These are phyloP conservation scores for Platichthys stellatus DNA, from an alignment of 2,113 vertebrate species.

Conservation along the genomic window DNA sequence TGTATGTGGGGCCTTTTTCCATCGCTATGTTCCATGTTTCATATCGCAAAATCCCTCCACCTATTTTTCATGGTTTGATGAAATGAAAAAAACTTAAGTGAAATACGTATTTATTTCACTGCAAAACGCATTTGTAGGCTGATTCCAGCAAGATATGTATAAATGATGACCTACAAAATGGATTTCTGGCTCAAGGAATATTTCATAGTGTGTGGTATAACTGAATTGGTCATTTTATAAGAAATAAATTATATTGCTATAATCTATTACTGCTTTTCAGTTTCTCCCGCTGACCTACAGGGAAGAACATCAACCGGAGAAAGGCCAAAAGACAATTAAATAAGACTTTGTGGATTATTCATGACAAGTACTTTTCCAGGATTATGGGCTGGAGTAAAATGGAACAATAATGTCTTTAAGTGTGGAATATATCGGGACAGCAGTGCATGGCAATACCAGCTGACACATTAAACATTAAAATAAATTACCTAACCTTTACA, in stretches of 20 bases:
- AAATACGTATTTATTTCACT: conserved; percentile 53
- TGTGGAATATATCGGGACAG: conserved; percentile 77
- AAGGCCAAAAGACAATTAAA: conserved; percentile 65
- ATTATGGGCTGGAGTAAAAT: conserved; percentile 76
- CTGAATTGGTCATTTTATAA: conserved; percentile 22
- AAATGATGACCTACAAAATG: conserved; percentile 43
- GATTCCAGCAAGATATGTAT: conserved; percentile 41
- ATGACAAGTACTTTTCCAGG: conserved; percentile 75
- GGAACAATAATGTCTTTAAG: conserved; percentile 80
- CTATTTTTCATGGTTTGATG: conserved; percentile 60
- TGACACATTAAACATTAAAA: conserved; percentile 88
- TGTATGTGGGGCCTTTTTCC: conserved; percentile 68
- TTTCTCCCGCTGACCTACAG: conserved; percentile 19
- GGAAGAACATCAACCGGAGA: conserved; percentile 20
- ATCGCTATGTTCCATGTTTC: conserved; percentile 46
- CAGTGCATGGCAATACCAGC: conserved; percentile 74
- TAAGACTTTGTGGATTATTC: conserved; percentile 76
- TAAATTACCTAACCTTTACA: conserved; percentile 88
- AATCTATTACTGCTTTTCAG: conserved; percentile 23
- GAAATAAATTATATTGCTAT: conserved; percentile 24
- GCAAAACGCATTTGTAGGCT: conserved; percentile 45
- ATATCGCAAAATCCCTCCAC: conserved; percentile 53
- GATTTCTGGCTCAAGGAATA: conserved; percentile 23
- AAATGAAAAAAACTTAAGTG: conserved; percentile 27
- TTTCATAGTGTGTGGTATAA: conserved; percentile 15